These are phyloP conservation scores for Eulemur coronatus DNA, from an alignment of 2,797 vertebrate genomes.

Conservation along the genomic window DNA sequence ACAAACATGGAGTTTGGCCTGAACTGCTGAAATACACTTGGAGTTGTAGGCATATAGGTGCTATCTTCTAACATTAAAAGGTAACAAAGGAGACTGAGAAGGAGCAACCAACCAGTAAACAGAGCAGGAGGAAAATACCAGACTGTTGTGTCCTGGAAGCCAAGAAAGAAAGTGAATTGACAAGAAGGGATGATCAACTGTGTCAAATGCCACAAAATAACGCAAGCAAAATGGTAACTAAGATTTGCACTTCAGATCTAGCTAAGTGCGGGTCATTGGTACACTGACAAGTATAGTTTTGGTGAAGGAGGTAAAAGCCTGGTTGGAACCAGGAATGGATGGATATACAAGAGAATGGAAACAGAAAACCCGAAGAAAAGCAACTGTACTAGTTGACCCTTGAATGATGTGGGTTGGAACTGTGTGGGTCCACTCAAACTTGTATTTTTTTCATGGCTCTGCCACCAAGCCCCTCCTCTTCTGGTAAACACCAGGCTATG, in stretches of 20 bases:
- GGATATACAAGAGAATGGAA: background rate
- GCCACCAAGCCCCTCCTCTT: background rate
- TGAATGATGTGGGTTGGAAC: background rate
- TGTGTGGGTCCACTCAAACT: background rate
- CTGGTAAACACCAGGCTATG: background rate
- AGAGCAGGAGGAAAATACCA: background rate
- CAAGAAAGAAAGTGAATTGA: background rate
- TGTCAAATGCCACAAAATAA: background rate
- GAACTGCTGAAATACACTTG: background rate
- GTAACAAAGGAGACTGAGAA: background rate
- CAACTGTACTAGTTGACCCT: background rate
- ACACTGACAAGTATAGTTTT: background rate
- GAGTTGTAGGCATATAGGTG: background rate
- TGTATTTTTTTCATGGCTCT: background rate
- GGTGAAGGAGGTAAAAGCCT: background rate
- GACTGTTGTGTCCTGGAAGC: background rate
- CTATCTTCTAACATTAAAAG: background rate
- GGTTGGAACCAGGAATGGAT: background rate
- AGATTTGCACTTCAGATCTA: background rate
- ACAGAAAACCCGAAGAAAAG: background rate
- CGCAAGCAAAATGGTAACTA: background rate
- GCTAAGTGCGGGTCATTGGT: background rate
- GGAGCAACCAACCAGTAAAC: background rate
- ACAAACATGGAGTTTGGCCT: background rate
- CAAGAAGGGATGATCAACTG: background rate